These are phyloP conservation scores for Pelodytes ibericus DNA, from an alignment of 2,797 vertebrate species.

Conservation along the genomic window DNA sequence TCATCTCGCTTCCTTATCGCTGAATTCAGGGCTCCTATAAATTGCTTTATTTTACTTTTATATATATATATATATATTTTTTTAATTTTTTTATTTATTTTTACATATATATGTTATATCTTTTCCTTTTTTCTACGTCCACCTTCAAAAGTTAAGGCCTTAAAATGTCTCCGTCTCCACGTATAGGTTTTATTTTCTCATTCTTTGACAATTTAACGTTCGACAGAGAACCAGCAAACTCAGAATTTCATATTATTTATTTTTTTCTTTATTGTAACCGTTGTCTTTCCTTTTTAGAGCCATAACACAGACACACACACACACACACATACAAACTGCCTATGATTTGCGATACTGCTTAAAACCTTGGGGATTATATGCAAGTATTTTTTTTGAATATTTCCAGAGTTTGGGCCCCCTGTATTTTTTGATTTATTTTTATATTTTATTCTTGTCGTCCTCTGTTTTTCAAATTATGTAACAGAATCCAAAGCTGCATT, in stretches of 20 bases:
- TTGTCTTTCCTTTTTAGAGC: background rate
- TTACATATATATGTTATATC: background rate
- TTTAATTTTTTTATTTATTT: background rate
- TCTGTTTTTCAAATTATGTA: conserved; percentile 78
- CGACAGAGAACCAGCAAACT: background rate
- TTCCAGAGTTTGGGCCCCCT: conserved; percentile 24
- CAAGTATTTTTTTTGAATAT: conserved; percentile 15
- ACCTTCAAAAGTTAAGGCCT: conserved; percentile 27
- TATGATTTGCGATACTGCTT: background rate
- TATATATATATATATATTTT: background rate
- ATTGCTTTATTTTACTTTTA: too few relatives aligned
- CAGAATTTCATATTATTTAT: background rate
- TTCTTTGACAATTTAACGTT: background rate
- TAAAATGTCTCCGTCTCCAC: background rate
- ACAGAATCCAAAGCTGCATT: conserved; percentile 75
- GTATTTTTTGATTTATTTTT: conserved; percentile 33
- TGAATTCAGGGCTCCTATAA: too few relatives aligned
- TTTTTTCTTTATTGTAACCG: background rate
- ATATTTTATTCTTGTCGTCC: conserved; percentile 23
- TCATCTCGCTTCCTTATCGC: background rate
- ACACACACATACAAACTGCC: background rate
- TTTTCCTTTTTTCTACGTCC: too few relatives aligned
- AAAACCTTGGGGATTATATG: background rate
- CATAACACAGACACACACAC: background rate
- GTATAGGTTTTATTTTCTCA: too few relatives aligned